These are phyloP conservation scores for Drosophila macrospina DNA, from an alignment of 2,888 invertebrate species.

Conservation along the genomic window DNA sequence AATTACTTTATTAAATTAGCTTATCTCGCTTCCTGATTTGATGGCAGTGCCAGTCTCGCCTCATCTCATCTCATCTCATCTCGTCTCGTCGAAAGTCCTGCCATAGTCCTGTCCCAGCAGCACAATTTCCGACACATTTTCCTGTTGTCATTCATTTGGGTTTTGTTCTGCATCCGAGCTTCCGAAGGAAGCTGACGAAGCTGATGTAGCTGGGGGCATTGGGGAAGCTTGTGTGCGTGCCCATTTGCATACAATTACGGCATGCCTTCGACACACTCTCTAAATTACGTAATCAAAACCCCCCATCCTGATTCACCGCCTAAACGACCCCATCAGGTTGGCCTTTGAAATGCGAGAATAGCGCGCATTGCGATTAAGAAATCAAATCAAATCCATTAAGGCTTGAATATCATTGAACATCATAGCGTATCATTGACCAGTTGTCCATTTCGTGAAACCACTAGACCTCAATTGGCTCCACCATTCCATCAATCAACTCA, in stretches of 20 bases:
- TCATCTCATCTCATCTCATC: neutral
- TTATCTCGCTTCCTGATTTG: conserved; percentile 69
- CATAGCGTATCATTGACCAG: neutral
- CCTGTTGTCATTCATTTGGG: conserved; percentile 64
- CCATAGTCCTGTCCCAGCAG: conserved; percentile 49
- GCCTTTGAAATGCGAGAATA: neutral
- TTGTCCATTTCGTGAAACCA: neutral
- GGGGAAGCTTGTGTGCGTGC: neutral
- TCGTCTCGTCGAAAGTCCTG: conserved; percentile 8
- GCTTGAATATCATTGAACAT: conserved; percentile 8
- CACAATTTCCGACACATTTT: conserved; percentile 61
- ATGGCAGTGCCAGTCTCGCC: conserved; percentile 12
- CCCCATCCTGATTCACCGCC: neutral
- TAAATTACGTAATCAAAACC: conserved; percentile 23
- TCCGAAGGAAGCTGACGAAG: neutral
- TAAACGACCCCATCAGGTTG: neutral
- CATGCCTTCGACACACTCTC: conserved; percentile 1
- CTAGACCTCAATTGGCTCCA: neutral
- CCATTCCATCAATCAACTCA: neutral
- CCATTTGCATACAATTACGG: conserved; percentile 50
- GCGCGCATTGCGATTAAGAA: conserved; percentile 9
- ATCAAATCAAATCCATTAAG: conserved; percentile 26
- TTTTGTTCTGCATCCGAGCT: conserved; percentile 32
- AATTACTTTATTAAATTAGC: conserved; percentile 79
- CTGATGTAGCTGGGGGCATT: neutral